Conservation (phyloP, 2,113 vertebrate genomes). For the Dendropsophus ebraccatus region DNA sequence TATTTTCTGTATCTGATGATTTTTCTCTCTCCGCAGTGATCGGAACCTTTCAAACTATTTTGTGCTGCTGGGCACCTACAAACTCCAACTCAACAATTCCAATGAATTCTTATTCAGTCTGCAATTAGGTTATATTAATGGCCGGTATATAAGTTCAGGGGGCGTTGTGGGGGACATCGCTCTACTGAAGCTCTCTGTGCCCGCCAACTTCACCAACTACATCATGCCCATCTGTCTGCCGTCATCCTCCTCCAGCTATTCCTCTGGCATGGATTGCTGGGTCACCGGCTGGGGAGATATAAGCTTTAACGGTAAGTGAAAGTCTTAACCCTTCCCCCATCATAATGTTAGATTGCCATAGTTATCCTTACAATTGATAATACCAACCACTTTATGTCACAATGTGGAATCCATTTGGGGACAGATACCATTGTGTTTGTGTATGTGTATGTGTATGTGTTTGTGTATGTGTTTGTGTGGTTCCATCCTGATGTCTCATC, state of each 20-base stretch:
- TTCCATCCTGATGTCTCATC: no score
- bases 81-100: background rate
- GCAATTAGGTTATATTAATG: background rate
- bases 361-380: no score
- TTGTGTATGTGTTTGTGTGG: no score
- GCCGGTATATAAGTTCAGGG: no score
- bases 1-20: no score
- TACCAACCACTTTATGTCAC: no score
- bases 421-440: no score
- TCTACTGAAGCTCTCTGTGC: background rate
- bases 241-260: background rate
- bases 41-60: rapidly evolving
- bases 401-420: no score
- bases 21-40: background rate
- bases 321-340: no score
- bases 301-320: no score
- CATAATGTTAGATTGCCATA: no score
- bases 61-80: background rate
- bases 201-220: background rate
- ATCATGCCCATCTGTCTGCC: background rate
- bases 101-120: rapidly evolving
- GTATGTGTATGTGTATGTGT: no score
- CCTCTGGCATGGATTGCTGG: background rate
- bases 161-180: background rate
- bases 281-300: background rate